Conservation (phyloP, 2,113 vertebrate species). For the Scomber japonicus region DNA sequence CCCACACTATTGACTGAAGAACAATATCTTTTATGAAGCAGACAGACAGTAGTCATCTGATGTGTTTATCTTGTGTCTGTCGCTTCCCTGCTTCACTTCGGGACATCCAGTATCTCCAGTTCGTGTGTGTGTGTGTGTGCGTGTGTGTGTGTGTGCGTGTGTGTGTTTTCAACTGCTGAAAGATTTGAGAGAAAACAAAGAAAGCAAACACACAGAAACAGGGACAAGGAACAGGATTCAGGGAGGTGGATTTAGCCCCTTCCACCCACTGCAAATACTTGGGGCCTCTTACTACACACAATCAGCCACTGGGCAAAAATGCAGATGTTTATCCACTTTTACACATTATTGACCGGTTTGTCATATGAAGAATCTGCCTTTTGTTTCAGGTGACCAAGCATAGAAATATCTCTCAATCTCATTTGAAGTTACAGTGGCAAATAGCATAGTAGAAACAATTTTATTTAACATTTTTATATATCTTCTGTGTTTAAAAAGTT, state of each 20-base stretch:
- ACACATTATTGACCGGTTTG: too few relatives aligned
- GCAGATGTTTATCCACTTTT: background rate
- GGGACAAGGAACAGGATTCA: constrained; percentile 27
- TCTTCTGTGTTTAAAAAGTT: too few relatives aligned
- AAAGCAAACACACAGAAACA: constrained; percentile 40
- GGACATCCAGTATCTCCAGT: background rate
- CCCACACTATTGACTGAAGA: background rate
- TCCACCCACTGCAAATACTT: constrained; percentile 30
- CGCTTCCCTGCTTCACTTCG: constrained; percentile 8
- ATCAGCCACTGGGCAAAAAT: constrained; percentile 11
- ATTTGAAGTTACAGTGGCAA: too few relatives aligned
- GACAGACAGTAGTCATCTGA: constrained; percentile 4
- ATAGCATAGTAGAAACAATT: too few relatives aligned
- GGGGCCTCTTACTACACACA: constrained; percentile 12
- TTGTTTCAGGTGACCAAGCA: too few relatives aligned
- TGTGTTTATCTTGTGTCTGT: constrained; percentile 21
- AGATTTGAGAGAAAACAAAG: constrained; percentile 36
- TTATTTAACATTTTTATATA: too few relatives aligned
- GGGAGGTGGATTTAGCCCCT: constrained; percentile 13
- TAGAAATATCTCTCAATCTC: too few relatives aligned
- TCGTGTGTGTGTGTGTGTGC: too few relatives aligned
- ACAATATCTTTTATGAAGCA: background rate
- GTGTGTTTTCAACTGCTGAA: constrained; percentile 11
- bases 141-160: too few relatives aligned
- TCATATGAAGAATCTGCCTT: too few relatives aligned